Conservation (phyloP, 2,888 invertebrate genomes). For the Heliconius sara region DNA sequence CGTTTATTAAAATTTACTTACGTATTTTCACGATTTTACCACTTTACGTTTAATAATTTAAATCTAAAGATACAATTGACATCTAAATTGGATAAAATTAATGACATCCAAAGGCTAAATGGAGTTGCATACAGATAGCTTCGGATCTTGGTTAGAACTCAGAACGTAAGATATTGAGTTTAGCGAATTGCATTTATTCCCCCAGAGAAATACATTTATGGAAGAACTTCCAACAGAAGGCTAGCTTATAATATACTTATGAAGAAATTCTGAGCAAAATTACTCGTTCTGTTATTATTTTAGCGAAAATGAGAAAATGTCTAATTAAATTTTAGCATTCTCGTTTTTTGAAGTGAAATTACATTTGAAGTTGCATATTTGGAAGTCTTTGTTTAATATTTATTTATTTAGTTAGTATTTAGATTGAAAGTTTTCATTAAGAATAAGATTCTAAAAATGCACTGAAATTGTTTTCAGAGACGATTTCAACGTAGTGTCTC, state of each 20-base stretch:
- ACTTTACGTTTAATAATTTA: background rate
- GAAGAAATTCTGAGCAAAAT: constrained; percentile 32
- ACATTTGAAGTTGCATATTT: constrained; percentile 19
- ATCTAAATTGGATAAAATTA: constrained; percentile 37
- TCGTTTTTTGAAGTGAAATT: constrained; percentile 29
- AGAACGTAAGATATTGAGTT: constrained; percentile 45
- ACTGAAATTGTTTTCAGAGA: background rate
- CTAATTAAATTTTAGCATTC: constrained; percentile 34
- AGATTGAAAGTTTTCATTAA: background rate
- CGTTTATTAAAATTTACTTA: too few relatives aligned
- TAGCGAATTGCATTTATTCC: constrained; percentile 46
- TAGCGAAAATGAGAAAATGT: constrained; percentile 23
- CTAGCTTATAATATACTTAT: constrained; percentile 31
- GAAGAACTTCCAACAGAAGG: constrained; percentile 36
- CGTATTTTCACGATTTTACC: too few relatives aligned
- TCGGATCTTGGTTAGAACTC: constrained; percentile 33
- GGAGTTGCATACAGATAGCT: constrained; percentile 41
- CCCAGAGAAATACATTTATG: constrained; percentile 46
- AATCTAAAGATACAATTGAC: constrained; percentile 34
- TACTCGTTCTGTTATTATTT: constrained; percentile 35
- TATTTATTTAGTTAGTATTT: constrained; percentile 12
- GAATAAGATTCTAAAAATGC: background rate
- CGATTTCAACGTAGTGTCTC: background rate
- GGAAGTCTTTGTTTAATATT: constrained; percentile 13
- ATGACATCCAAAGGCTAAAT: constrained; percentile 38